These are phyloP conservation scores for Clivina fossor DNA, from an alignment of 2,888 invertebrate species.

Conservation along the genomic window DNA sequence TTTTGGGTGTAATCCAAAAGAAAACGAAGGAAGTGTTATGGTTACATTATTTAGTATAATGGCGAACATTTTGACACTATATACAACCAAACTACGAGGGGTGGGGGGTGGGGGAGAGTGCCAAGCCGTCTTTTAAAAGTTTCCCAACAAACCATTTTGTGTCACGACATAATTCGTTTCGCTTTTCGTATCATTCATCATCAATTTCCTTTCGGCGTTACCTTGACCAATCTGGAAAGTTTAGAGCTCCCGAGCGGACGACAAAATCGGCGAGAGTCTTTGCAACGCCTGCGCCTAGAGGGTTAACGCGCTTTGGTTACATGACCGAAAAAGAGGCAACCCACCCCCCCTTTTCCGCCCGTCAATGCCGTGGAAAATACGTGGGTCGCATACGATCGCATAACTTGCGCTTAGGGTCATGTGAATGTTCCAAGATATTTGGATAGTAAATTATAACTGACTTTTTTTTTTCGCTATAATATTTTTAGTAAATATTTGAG, in stretches of 20 bases:
- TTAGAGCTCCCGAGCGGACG: constrained; percentile 11
- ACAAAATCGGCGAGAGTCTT: constrained; percentile 16
- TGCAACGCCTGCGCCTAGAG: too few relatives aligned
- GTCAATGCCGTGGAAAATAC: too few relatives aligned
- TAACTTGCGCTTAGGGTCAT: too few relatives aligned
- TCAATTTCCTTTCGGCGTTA: constrained; percentile 31
- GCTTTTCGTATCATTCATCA: constrained; percentile 32
- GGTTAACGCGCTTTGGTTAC: too few relatives aligned
- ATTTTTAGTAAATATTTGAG: too few relatives aligned
- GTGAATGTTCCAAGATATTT: too few relatives aligned
- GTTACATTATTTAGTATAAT: constrained; percentile 31
- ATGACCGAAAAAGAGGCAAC: too few relatives aligned
- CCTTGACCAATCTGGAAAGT: constrained; percentile 29
- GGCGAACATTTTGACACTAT: constrained; percentile 26
- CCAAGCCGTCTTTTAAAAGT: constrained; percentile 28
- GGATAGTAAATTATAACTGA: too few relatives aligned
- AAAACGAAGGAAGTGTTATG: constrained; percentile 21
- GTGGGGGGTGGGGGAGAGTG: too few relatives aligned
- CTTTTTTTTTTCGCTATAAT: too few relatives aligned
- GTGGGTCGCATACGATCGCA: too few relatives aligned
- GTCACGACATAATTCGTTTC: constrained; percentile 33
- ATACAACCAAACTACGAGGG: background rate
- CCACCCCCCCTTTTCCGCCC: too few relatives aligned
- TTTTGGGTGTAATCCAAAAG: background rate
- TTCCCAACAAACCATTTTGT: constrained; percentile 31